phyloP scores from a whole-genome alignment of 2,113 vertebrate species.

The Petrocephalus zakoni region DNA sequence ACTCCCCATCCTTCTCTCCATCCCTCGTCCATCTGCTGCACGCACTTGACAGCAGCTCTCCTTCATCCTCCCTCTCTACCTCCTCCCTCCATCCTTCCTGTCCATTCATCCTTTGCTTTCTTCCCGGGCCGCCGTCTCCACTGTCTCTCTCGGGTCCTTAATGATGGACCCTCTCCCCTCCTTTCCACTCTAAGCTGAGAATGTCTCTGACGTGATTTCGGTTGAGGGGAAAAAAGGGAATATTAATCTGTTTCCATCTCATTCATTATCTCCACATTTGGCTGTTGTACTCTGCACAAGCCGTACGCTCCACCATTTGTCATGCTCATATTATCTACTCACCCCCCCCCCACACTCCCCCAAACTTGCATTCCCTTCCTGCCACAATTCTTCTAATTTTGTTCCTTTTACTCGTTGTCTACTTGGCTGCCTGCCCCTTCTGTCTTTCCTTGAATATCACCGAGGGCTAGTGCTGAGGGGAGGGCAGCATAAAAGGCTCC shows the following conservation, averaged over 20 bases:
- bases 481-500: too few relatives aligned
- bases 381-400: background rate
- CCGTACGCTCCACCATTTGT: background rate
- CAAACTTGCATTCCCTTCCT: slow-evolving; percentile 31
- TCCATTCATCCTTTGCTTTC: slow-evolving; percentile 31
- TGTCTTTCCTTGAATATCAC: background rate
- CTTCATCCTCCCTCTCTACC: slow-evolving; percentile 19
- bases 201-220: slow-evolving; percentile 39
- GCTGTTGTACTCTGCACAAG: slow-evolving; percentile 3
- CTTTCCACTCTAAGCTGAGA: slow-evolving; percentile 42
- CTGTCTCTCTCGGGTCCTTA: slow-evolving; percentile 26
- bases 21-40: background rate
- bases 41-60: background rate
- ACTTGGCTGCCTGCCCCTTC: background rate
- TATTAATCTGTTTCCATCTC: slow-evolving; percentile 41
- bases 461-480: background rate
- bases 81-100: slow-evolving; percentile 10
- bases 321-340: background rate
- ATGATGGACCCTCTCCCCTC: slow-evolving; percentile 26
- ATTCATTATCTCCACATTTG: slow-evolving; percentile 43
- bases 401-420: slow-evolving; percentile 22
- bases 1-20: slow-evolving; percentile 5
- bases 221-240: slow-evolving; percentile 32
- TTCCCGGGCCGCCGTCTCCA: slow-evolving; percentile 19
- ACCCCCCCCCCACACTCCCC: background rate